phyloP scores from a whole-genome alignment of 1,140 invertebrate genomes.

The Popillia japonica region DNA sequence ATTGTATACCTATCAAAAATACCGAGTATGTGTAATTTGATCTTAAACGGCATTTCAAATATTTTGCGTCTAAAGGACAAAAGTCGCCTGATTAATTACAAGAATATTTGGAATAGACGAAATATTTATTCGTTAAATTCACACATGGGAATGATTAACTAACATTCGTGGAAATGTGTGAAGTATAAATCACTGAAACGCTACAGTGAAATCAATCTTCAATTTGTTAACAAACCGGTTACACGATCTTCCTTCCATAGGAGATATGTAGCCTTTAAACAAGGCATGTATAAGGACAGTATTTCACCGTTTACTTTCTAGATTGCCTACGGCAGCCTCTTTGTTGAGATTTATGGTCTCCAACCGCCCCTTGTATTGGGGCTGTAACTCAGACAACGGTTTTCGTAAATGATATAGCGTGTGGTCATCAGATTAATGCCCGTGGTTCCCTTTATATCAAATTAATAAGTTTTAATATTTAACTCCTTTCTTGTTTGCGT shows the following conservation, averaged over 20 bases:
- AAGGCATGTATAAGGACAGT: conserved; percentile 39
- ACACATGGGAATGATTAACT: conserved; percentile 38
- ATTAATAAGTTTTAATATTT: conserved; percentile 41
- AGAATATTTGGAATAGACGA: background rate
- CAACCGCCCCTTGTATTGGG: conserved; percentile 40
- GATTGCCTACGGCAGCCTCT: conserved; percentile 39
- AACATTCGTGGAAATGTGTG: conserved; percentile 43
- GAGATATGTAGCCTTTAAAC: conserved; percentile 32
- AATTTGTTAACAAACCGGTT: conserved; percentile 52
- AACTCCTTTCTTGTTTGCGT: conserved; percentile 38
- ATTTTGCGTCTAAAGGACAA: background rate
- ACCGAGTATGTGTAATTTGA: background rate
- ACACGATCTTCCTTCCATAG: conserved; percentile 31
- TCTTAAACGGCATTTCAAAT: background rate
- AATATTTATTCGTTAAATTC: conserved; percentile 27
- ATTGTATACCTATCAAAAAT: background rate
- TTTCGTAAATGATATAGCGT: conserved; percentile 41
- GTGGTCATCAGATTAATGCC: conserved; percentile 42
- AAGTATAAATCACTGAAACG: conserved; percentile 48
- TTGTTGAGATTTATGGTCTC: conserved; percentile 40
- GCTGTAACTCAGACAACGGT: conserved; percentile 34
- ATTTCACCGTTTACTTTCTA: conserved; percentile 37
- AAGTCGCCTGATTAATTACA: background rate
- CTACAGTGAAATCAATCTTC: conserved; percentile 48
- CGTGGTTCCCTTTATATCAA: conserved; percentile 39